phyloP scores from a whole-genome alignment of 1,140 invertebrate genomes.

The Nasonia longicornis region DNA sequence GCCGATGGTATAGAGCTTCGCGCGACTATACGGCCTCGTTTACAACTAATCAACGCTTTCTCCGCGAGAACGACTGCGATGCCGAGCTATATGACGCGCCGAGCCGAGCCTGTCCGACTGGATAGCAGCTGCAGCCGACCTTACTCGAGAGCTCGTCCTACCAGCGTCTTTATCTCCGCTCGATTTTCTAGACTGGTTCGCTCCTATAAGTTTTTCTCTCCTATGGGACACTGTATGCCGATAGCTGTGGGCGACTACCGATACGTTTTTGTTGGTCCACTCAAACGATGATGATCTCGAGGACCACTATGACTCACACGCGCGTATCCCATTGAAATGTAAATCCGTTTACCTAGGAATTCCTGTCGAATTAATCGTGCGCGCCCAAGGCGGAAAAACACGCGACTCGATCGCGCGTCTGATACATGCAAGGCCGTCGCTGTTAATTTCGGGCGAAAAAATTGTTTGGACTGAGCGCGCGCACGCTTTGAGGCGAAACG shows the following conservation, averaged over 20 bases:
- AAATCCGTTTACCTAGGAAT: neutral
- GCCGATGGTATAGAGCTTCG: neutral
- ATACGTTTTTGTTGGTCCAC: no score
- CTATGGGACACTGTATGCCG: no score
- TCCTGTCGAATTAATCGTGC: neutral
- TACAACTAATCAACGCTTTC: constrained; percentile 3
- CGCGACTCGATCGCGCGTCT: neutral
- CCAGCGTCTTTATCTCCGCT: neutral
- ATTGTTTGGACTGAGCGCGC: neutral
- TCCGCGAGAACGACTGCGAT: neutral
- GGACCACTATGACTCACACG: no score
- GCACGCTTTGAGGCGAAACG: neutral
- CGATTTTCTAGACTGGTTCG: neutral
- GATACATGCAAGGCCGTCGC: neutral
- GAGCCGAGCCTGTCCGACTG: neutral
- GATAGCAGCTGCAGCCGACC: neutral
- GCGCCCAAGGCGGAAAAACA: neutral
- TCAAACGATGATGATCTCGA: no score
- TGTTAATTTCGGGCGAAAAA: neutral
- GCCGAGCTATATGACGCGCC: neutral
- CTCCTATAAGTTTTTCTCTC: no score
- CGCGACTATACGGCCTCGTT: neutral
- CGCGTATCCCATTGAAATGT: no score
- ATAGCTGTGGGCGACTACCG: no score
- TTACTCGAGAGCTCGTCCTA: neutral